Evolutionary conservation across 2,797 vertebrate species (phyloP), one percentile per base, ranked within the genome.

Genomic region (Oryzias dopingdopingensis): DNA sequence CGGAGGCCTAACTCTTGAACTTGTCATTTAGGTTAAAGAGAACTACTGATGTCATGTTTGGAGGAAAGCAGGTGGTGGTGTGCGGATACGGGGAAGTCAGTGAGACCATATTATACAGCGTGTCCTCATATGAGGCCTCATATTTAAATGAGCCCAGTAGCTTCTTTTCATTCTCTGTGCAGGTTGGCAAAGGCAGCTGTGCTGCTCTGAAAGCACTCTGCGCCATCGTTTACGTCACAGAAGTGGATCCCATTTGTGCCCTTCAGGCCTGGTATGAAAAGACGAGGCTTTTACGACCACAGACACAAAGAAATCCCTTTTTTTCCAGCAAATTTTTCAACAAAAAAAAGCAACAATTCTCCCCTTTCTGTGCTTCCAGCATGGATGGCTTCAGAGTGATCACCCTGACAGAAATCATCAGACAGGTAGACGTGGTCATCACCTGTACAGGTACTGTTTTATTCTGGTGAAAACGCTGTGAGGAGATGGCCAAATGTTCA

Each of bases 301-400:
- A 49, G 43, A 59, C 55, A 24, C 22, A 13, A 55, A 40, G 40
- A 52, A n/a, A 45, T 43, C 14, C 44, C 4, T 56, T 50, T 32
- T 50, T 52, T 20, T 18, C 18, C 52, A 2, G 1, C n/a, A 23
- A 12, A 17, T 32, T 50, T 22, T 52, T 20, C 5, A 22, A 53
- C 10, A 49, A 64, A 45, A 46, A 42, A 42, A 16, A 16, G 16
- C 4, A 4, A 42, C 74, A 47, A 64, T 41, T 48, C 16, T 49
- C 26, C 0, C 44, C 23, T 23, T 7, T 37, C 23, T 7, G 14
- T 61, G 24, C 50, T 59, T 37, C 47, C 45, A 99, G 96, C 88
- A 99, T 98, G 96, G 96, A 98, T 12, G 96, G 96, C 64, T 96
- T 96, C 84, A 93, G 94, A 79, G 91, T 98, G 89, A 88, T 94